Evolutionary conservation across 1,140 invertebrate species (phyloP), one percentile per base, ranked within the genome.

Genomic region (Palaemon carinicauda): DNA sequence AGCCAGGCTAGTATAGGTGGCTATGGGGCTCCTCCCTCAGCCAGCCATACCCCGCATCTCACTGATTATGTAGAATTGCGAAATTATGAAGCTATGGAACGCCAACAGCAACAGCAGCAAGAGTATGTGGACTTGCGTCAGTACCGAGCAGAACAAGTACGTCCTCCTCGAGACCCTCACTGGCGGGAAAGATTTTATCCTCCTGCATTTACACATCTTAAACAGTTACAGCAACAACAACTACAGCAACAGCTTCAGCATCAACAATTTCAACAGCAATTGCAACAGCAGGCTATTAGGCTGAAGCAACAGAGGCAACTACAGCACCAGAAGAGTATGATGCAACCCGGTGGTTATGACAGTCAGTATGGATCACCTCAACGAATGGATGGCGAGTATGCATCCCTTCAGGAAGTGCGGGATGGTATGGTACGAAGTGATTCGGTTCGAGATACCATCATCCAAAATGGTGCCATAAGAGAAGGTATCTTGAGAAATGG

Each of bases 51-150:
- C 21, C 84, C 84, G 7, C 84, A 86, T 53, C 27, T 86, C 60
- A 86, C 80, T 60, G 82, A 89, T 90, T 90, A 80, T 92, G 91
- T 87, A 77, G 88, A 87, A 80, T 33, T 88, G 15, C 88, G 71
- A 10, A 87, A 91, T 91, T 91, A 82, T 53, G 82, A 89, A 77
- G 86, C 87, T 53, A 88, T 88, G 82, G 86, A 87, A 74, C 83
- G 86, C 14, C 88, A 88, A 80, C 88, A 87, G 52, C 81, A 80
- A 52, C 80, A 86, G 75, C 84, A 86, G 77, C 84, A 86, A 69
- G 84, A 86, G 78, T 86, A 86, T 71, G 84, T 86, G 33, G 87
- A 80, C 69, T 9, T 92, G 91, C 24, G 90, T 91, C 78, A 92
- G 90, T 87, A 91, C 90, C 73, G 90, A 53, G 65, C 87, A 53